Conservation (phyloP, 2,888 invertebrate genomes). For the Acanthosepion pharaonis region DNA sequence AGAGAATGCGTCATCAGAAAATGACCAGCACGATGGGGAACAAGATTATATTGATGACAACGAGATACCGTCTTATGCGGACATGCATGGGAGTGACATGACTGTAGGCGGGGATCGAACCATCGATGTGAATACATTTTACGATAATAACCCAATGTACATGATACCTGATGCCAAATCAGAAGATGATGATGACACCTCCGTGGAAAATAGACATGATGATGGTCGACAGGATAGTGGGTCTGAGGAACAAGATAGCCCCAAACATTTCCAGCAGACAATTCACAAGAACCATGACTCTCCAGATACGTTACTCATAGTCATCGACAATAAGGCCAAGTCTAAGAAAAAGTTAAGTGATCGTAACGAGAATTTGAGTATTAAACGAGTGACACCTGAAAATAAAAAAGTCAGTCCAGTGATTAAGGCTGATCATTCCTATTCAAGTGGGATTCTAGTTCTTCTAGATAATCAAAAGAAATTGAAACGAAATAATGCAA, state of each 20-base stretch:
- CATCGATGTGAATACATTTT: neutral
- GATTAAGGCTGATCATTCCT: constrained; percentile 38
- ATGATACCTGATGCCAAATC: neutral
- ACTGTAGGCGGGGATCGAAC: neutral
- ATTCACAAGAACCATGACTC: constrained; percentile 40
- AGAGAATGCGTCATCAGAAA: constrained; percentile 24
- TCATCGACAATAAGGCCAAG: neutral
- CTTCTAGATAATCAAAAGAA: neutral
- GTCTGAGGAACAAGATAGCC: constrained; percentile 33
- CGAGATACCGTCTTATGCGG: neutral
- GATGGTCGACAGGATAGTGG: constrained; percentile 21
- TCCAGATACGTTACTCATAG: constrained; percentile 35
- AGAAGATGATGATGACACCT: neutral
- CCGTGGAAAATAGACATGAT: neutral
- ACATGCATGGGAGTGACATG: constrained; percentile 35
- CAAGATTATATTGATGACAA: neutral
- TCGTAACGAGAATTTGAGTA: neutral
- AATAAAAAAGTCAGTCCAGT: neutral
- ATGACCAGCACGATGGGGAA: neutral
- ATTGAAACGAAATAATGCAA: neutral
- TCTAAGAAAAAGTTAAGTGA: constrained; percentile 34
- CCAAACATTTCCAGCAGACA: neutral
- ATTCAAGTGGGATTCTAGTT: neutral
- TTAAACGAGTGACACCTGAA: neutral
- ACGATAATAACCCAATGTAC: constrained; percentile 18